A percentile compares a stretch with the other conserved stretches of the same genome.
These are phyloP conservation scores for Catagonus wagneri DNA, from an alignment of 2,113 vertebrate genomes.

Conservation along the genomic window DNA sequence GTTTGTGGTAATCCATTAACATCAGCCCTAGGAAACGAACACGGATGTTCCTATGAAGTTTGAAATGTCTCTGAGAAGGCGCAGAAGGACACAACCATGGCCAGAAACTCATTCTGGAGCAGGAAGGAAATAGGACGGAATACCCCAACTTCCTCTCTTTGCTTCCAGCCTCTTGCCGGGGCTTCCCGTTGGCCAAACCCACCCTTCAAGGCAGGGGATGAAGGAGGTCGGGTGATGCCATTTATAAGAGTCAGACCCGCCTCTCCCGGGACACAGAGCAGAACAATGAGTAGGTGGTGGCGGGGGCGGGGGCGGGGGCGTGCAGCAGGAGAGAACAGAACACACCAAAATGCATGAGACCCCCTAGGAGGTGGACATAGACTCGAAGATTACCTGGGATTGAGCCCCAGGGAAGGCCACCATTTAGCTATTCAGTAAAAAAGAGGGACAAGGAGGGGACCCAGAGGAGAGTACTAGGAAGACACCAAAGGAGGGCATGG, in stretches of 20 bases:
- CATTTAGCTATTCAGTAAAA: neutral
- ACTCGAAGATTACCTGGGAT: neutral
- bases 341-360: neutral
- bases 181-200: neutral
- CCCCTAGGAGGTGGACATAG: neutral
- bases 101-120: neutral
- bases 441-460: neutral
- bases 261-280: neutral
- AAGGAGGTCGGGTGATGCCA: neutral
- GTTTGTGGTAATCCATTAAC: neutral
- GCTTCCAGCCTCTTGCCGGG: neutral
- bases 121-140: neutral
- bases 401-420: neutral
- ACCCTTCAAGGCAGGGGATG: neutral
- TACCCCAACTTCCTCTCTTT: neutral
- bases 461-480: neutral
- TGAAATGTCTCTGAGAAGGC: neutral
- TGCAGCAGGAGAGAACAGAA: neutral
- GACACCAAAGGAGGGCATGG: neutral
- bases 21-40: neutral
- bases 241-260: neutral
- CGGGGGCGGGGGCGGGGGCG: neutral
- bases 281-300: neutral
- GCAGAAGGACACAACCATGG: neutral
- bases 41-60: neutral